A percentile compares a stretch with the other conserved stretches of the same genome.
Evolutionary conservation across 1,140 invertebrate species (phyloP).

Genomic region (Drosophila malerkotliana): DNA sequence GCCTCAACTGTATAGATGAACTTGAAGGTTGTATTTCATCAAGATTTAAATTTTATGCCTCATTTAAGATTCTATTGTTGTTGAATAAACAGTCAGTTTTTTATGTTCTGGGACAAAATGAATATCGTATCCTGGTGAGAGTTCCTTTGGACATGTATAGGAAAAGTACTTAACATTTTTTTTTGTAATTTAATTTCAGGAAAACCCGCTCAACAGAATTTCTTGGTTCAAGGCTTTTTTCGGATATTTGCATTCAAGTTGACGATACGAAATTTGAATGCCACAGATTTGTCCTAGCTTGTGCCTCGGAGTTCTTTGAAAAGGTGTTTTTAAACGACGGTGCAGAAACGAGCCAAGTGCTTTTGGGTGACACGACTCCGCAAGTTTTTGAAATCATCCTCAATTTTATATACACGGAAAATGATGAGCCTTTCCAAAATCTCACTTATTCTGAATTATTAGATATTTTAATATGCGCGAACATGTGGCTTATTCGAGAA

Average conservation of each 20-base stretch:
- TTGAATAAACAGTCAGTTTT: no score
- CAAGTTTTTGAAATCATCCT: not conserved
- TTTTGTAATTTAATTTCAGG: not conserved
- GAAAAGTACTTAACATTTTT: no score
- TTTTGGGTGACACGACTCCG: not conserved
- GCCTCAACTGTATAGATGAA: no score
- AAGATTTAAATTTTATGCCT: not conserved
- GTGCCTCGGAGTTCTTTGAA: slow-evolving; percentile 9
- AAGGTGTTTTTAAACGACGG: slow-evolving; percentile 2
- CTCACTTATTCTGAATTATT: not conserved
- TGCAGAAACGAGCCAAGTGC: not conserved
- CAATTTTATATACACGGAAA: not conserved
- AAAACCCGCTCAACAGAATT: not conserved
- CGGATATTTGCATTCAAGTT: not conserved
- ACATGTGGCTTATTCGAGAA: slow-evolving; percentile 5
- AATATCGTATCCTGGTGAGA: no score
- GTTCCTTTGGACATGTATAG: no score
- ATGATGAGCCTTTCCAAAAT: not conserved
- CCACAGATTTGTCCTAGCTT: slow-evolving; percentile 7
- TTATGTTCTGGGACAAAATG: no score
- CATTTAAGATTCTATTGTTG: no score
- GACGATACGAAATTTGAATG: not conserved
- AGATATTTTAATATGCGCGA: not conserved
- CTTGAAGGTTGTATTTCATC: no score
- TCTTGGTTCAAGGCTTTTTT: not conserved